phyloP scores from a whole-genome alignment of 64 coral and sea anemone genomes.

The Stichodactyla helianthus region DNA sequence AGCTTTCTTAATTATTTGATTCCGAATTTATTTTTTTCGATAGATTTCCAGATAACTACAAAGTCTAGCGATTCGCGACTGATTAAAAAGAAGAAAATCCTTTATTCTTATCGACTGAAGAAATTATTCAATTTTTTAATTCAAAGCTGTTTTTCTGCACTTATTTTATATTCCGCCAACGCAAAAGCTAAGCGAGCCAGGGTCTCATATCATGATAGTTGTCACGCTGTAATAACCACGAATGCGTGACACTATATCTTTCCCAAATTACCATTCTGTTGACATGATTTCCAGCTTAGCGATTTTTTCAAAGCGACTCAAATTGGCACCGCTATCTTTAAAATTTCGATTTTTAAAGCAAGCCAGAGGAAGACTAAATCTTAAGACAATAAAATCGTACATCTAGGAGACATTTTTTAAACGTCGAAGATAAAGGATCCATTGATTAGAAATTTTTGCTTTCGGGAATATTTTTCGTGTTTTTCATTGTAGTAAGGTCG shows the following conservation, averaged over 20 bases:
- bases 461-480: conserved; percentile 5
- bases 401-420: background rate
- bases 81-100: background rate
- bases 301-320: background rate
- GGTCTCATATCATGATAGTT: background rate
- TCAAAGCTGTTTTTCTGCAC: background rate
- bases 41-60: background rate
- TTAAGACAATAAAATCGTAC: background rate
- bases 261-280: conserved; percentile 3
- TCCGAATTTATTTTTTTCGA: background rate
- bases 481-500: conserved; percentile 10
- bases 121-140: background rate
- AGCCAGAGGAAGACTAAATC: background rate
- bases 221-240: background rate
- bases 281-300: background rate
- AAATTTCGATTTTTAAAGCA: background rate
- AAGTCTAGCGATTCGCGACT: background rate
- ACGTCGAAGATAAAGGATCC: background rate
- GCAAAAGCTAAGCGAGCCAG: background rate
- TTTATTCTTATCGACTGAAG: background rate
- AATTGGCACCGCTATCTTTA: background rate
- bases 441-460: conserved; percentile 4
- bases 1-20: background rate
- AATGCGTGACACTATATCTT: background rate
- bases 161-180: conserved; percentile 12